Evolutionary conservation across 2,113 vertebrate genomes (phyloP).

Genomic region (Gyps fulvus): DNA sequence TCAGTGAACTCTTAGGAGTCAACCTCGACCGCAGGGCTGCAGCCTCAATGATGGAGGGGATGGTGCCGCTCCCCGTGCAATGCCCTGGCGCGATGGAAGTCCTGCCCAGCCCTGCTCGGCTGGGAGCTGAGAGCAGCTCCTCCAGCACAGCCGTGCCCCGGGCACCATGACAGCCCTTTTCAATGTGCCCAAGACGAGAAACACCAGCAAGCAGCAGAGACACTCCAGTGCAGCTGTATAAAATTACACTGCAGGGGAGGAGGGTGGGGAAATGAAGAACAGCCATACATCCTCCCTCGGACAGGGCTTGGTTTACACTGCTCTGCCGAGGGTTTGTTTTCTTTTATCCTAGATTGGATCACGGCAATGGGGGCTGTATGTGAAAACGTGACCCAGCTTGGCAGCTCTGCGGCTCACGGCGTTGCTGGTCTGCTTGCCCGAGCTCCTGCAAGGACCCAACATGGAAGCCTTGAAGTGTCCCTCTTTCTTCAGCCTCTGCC

Average conservation of each 20-base stretch:
- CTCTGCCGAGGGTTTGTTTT: not conserved
- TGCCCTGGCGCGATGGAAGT: not conserved
- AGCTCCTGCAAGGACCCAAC: not conserved
- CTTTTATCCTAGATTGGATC: not conserved
- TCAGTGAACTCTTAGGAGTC: not conserved
- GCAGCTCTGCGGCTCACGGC: fast-evolving
- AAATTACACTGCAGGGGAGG: constrained; percentile 20
- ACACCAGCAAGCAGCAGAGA: not conserved
- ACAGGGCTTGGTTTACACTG: not conserved
- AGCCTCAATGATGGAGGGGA: fast-evolving
- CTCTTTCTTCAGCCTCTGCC: not conserved
- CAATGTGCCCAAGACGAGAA: not conserved
- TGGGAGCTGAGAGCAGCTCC: not conserved
- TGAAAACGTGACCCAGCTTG: fast-evolving
- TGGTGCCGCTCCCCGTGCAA: fast-evolving
- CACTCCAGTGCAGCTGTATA: not conserved
- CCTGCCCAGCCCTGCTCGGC: not conserved
- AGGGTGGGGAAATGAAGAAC: constrained; percentile 33
- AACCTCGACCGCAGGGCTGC: not conserved
- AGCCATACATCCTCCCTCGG: not conserved
- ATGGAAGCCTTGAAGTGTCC: not conserved
- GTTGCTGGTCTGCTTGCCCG: fast-evolving
- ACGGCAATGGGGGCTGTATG: fast-evolving
- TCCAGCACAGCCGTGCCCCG: fast-evolving
- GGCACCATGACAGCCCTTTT: not conserved